Base-by-base conservation (phyloP, 2,113 vertebrate species). In the Eudorcas thomsonii region DNA sequence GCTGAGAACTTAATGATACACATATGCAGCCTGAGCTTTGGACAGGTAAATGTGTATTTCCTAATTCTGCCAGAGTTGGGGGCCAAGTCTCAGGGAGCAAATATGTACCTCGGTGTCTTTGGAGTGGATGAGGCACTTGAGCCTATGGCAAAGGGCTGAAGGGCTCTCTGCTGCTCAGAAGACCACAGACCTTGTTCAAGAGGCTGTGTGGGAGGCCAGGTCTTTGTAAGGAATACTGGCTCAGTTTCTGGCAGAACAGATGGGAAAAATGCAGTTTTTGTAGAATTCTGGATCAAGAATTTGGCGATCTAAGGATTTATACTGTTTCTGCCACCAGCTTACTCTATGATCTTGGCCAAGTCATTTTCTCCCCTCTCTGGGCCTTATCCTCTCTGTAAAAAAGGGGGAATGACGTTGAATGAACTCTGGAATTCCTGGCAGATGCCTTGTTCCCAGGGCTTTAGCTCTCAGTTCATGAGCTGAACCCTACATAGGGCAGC, bases 171-270 rank as follows among this genome's bases (percentile, higher is more conserved):
- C 25, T 60, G 52, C 43, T 55, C 59, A 78, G 89, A 62, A 93
- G 55, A 59, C 14, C 60, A 23, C 55, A 92, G 77, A 28, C 15
- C 19, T 81, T 8, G 39, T 88, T 59, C 90, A 94, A 59, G 91
- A 77, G 91, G 30, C 12, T 91, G 28, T 39, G 78, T 30, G 74
- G 67, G 85, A 83, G 54, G 25, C 88, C 83, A 33, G 30, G 48
- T 48, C 74, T 95, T 96, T 88, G 48, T 33, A 97, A 96, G 45
- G 57, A 89, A 64, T 28, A 60, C 82, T 95, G 67, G 83, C 67
- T 90, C 80, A 48, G 23, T 92, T 62, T 64, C 64, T 94, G 89
- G 86, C 6, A 94, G 80, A 87, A 28, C 77, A 90, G 86, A 88
- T 77, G 52, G 84, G 30, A 12, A 43, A 54, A 95, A 74, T 23